Base-by-base conservation (phyloP, 2,113 vertebrate genomes). In the Hippocampus abdominalis region DNA sequence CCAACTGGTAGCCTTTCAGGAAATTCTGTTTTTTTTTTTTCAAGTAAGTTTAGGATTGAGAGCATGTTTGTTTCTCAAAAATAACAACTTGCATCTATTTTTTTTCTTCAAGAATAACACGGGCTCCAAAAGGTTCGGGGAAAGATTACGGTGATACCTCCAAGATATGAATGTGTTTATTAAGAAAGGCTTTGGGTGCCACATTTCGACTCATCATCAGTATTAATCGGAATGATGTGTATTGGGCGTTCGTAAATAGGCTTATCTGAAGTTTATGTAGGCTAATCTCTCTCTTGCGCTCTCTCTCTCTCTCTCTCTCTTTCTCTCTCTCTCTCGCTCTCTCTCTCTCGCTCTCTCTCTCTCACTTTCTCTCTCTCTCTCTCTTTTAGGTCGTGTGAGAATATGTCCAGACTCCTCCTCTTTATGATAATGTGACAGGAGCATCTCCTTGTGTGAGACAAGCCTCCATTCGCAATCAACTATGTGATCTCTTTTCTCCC, bases 391-490 rank as follows among this genome's bases (percentile, higher is more conserved):
- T 36, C 32, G 57, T 60, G 57, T 32, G 83, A 86, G 87, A 88
- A 89, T 70, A 81, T 29, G 68, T 3, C 46, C 81, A 81, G 67
- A 80, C 88, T 89, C 88, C 89, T 81, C 88, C 89, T 86, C 84
- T 78, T 78, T 86, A 86, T 89, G 83, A 80, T 89, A 89, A 89
- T 89, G 88, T 89, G 86, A 90, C 88, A 89, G 87, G 78, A 88
- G 86, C 89, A 89, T 89, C 87, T 89, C 84, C 83, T 70, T 78
- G 84, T 70, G 80, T 51, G 82, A 87, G 82, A 84, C 86, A 75
- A 84, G 82, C 87, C 83, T 87, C 88, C 76, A 82, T 73, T 89
- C 85, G 71, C 78, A 82, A 74, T 85, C 87, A 87, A 90, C 80
- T 85, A 87, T 90, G 85, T 86, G 87, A 88, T 89, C 76, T 83